Base-by-base conservation (phyloP, 2,888 invertebrate species). In the Spodoptera littoralis region DNA sequence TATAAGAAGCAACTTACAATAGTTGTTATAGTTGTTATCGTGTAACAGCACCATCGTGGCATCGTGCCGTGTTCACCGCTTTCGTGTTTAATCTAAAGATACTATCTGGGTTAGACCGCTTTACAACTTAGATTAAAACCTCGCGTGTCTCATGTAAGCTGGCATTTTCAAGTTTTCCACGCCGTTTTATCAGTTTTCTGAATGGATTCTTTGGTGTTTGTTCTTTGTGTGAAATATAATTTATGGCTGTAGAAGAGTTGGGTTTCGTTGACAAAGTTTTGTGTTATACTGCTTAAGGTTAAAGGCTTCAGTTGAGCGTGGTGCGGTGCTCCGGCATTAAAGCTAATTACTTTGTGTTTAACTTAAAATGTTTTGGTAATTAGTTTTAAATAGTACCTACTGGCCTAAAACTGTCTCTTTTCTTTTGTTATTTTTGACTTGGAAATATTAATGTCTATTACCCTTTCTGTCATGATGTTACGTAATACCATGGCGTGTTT, bases 71-170 rank as follows among this genome's bases (percentile, higher is more conserved):
- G 79, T 55, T 59, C 24, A 45, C 42, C 55, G 47, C 51, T 56
- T 64, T 73, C 73, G 66, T 74, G 76, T 65, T 60, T 36, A 52
- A 69, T 64, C 66, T 47, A 11, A 30, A 51, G 52, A 63, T 64
- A 53, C 47, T 50, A 70, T 74, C 65, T 64, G 22, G 18, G 49
- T 50, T 24, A 58, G 55, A 48, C 66, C 56, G 47, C 49, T 71
- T 67, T 67, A 69, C 53, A 77, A 79, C 66, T 72, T 71, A 69
- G 62, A 74, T 73, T 65, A 60, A 51, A 60, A 60, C 58, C 63
- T 81, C 72, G 80, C 80, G 79, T 80, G 80, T 51, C 46, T 49
- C 76, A 73, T 71, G 77, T 53, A 45, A 75, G 57, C 55, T 44
- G 55, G 53, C 50, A 56, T 56, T 66, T 79, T 61, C 47, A 65